These are phyloP conservation scores for Mantis religiosa DNA, from an alignment of 2,888 invertebrate species.

Conservation along the genomic window DNA sequence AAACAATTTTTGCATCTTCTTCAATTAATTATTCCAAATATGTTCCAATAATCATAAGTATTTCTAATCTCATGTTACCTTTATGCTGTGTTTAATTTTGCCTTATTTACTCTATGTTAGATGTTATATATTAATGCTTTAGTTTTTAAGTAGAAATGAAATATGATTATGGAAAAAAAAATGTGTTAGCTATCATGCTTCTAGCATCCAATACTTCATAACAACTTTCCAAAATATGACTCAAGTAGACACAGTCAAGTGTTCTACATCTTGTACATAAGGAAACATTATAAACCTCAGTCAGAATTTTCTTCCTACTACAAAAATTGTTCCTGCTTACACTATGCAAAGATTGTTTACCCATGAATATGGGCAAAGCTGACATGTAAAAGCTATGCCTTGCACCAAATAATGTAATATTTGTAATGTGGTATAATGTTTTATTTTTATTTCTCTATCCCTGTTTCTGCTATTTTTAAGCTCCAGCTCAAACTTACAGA, in stretches of 20 bases:
- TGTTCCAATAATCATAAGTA: neutral
- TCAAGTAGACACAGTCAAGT: neutral
- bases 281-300: neutral
- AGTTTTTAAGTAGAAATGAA: neutral
- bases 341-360: neutral
- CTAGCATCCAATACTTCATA: neutral
- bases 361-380: no score
- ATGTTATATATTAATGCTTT: neutral
- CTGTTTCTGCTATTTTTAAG: no score
- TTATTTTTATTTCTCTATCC: no score
- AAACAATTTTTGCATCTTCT: neutral
- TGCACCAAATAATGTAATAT: no score
- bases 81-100: neutral
- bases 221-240: neutral
- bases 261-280: neutral
- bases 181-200: neutral
- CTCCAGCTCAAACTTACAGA: no score
- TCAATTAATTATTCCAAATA: neutral
- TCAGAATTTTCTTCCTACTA: neutral
- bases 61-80: neutral
- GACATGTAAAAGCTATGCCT: no score
- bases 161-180: neutral
- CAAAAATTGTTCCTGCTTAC: neutral
- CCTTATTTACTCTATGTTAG: neutral
- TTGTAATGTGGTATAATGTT: no score